phyloP scores from a whole-genome alignment of 2,797 vertebrate species.

The Enteromius thamalakanensis region DNA sequence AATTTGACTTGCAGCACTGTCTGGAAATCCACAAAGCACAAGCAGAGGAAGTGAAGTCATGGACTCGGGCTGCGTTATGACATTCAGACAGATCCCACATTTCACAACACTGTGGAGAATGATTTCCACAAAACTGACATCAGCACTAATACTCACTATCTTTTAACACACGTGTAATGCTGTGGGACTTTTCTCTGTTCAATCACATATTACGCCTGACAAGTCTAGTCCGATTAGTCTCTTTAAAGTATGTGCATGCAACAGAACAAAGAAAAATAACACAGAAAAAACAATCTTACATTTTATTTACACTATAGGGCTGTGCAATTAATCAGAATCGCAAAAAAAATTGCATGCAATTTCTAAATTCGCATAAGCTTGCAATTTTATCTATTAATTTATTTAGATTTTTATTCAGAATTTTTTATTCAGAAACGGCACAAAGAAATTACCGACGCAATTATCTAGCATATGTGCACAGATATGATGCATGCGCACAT shows the following conservation, averaged over 20 bases:
- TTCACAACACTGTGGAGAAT: conserved; percentile 49
- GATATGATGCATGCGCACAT: too few species aligned
- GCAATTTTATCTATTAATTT: too few species aligned
- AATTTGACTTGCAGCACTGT: conserved; percentile 19
- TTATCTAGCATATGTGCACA: too few species aligned
- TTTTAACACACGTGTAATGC: conserved; percentile 27
- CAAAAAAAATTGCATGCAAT: too few species aligned
- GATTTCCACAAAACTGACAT: conserved; percentile 45
- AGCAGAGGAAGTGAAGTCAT: conserved; percentile 35
- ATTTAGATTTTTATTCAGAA: too few species aligned
- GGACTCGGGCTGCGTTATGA: conserved; percentile 17
- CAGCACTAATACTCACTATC: conserved; percentile 4
- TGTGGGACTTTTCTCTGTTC: not conserved
- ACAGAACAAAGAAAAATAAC: not conserved
- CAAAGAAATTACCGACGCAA: too few species aligned
- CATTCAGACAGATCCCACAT: conserved; percentile 43
- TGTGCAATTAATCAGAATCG: too few species aligned
- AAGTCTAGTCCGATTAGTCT: not conserved
- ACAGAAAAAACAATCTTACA: not conserved
- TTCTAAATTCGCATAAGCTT: too few species aligned
- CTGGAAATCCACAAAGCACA: conserved; percentile 45
- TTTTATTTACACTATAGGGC: not conserved
- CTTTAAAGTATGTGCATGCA: not conserved
- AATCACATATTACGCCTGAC: not conserved
- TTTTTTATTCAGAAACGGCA: too few species aligned